Evolutionary conservation across 2,113 vertebrate species (phyloP).

Genomic region (Oenanthe melanoleuca): DNA sequence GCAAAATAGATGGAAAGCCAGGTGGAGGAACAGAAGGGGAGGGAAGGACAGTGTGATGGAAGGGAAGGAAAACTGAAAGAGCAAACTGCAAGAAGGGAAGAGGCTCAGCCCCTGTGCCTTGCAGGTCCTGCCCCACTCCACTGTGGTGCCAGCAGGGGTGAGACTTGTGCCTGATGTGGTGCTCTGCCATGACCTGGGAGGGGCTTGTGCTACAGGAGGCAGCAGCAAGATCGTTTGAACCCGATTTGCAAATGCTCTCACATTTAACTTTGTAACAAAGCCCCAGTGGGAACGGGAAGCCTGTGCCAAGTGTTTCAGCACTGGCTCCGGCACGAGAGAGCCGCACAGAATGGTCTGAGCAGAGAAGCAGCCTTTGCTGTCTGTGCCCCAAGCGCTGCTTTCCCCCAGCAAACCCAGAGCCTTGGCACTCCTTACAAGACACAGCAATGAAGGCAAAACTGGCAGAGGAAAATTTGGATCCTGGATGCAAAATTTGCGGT

Average conservation of each 20-base stretch:
- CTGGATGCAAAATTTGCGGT: background rate
- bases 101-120: background rate
- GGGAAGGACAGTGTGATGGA: background rate
- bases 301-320: background rate
- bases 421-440: fast-evolving
- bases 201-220: fast-evolving
- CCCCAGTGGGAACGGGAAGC: background rate
- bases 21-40: background rate
- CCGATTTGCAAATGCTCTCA: background rate
- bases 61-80: background rate
- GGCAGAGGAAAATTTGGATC: background rate
- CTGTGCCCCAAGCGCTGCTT: background rate
- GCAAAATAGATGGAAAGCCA: background rate
- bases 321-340: background rate
- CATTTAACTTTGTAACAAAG: background rate
- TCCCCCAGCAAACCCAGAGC: background rate
- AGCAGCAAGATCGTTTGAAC: background rate
- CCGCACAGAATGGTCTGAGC: background rate
- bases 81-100: background rate
- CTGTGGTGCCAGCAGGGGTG: fast-evolving
- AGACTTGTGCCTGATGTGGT: fast-evolving
- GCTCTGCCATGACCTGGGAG: background rate
- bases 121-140: background rate
- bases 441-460: background rate
- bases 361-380: background rate